phyloP scores from a whole-genome alignment of 2,888 invertebrate genomes.

The Oscheius sp. region DNA sequence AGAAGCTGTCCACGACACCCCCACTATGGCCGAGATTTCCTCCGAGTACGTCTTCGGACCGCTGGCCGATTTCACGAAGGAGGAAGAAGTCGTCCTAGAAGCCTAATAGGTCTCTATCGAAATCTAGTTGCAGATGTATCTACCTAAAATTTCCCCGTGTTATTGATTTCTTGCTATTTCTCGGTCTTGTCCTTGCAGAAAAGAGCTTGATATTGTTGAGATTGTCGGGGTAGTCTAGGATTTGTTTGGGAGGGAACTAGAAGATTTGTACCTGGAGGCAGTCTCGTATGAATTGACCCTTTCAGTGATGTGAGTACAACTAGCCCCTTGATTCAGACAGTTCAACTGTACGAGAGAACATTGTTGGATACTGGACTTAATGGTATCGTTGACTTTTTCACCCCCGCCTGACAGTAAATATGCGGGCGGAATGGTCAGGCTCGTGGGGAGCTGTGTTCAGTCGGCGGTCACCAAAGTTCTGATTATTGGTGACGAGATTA shows the following conservation, averaged over 20 bases:
- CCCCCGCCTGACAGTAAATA: not conserved
- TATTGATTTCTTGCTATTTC: too few species aligned
- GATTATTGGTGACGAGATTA: too few species aligned
- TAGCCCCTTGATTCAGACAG: not conserved
- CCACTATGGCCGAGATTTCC: conserved; percentile 21
- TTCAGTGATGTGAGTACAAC: not conserved
- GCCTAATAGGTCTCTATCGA: too few species aligned
- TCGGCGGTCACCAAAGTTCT: too few species aligned
- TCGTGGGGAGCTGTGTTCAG: too few species aligned
- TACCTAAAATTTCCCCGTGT: too few species aligned
- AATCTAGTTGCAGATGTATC: too few species aligned
- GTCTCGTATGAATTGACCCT: not conserved
- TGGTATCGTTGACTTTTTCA: conserved; percentile 7
- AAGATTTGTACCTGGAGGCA: not conserved
- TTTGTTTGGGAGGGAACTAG: not conserved
- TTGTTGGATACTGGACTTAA: not conserved
- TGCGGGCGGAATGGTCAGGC: too few species aligned
- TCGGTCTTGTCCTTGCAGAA: too few species aligned
- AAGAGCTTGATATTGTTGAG: too few species aligned
- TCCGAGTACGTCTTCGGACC: conserved; percentile 33
- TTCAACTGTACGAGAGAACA: not conserved
- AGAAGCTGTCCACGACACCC: conserved; percentile 1
- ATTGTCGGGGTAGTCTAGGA: not conserved
- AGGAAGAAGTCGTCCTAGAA: too few species aligned
- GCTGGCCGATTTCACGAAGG: conserved; percentile 7